A percentile compares a stretch with the other conserved stretches of the same genome.
phyloP scores from a whole-genome alignment of 2,113 vertebrate genomes.

The Chaetodon trifascialis region DNA sequence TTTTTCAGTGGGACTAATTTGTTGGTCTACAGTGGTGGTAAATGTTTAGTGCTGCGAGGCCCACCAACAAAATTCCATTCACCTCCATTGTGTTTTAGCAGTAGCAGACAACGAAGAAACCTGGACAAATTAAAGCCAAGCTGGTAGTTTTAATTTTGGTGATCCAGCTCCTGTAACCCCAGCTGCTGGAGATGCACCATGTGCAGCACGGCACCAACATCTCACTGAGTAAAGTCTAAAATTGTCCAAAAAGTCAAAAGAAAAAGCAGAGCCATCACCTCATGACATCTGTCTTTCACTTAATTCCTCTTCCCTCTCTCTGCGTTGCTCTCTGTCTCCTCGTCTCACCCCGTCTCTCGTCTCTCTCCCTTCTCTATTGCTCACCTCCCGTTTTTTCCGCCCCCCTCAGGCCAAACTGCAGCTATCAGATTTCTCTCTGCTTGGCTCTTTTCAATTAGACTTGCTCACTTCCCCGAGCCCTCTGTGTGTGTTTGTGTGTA shows the following conservation, averaged over 20 bases:
- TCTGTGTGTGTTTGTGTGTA: conserved; percentile 36
- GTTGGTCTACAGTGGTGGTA: background rate
- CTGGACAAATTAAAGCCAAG: too few relatives aligned
- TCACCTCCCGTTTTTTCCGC: conserved; percentile 11
- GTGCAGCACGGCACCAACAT: background rate
- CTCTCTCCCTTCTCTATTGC: background rate
- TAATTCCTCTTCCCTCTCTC: background rate
- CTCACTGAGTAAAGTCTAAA: background rate
- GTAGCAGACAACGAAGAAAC: background rate
- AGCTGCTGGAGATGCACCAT: background rate
- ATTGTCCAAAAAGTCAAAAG: background rate
- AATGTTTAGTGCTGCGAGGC: background rate
- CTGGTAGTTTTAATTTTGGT: too few relatives aligned
- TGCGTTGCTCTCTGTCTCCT: background rate
- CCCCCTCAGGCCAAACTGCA: conserved; percentile 70
- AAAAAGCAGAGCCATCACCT: background rate
- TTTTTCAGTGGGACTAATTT: background rate
- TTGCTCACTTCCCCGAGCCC: conserved; percentile 60
- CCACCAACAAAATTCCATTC: background rate
- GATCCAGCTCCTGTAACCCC: too few relatives aligned
- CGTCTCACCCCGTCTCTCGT: background rate
- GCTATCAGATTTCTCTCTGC: conserved; percentile 79
- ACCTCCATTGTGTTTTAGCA: background rate
- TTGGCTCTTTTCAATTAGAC: conserved; percentile 79
- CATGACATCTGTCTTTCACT: background rate